These are phyloP conservation scores for Noctua janthe DNA, from an alignment of 2,888 invertebrate species.

Conservation along the genomic window DNA sequence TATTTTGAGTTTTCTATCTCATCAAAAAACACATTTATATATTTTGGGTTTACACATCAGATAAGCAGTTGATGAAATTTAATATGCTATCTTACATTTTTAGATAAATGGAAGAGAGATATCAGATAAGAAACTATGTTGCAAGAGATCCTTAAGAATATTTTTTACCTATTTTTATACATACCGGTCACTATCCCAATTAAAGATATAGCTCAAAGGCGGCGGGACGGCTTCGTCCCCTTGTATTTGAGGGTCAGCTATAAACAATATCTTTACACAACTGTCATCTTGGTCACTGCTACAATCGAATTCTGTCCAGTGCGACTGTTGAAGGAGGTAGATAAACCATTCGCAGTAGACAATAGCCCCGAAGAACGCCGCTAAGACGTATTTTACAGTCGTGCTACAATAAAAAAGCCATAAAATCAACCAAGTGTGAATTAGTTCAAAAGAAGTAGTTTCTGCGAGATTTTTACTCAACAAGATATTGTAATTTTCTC, in stretches of 20 bases:
- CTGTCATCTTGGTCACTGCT: conserved; percentile 82
- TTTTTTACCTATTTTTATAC: conserved; percentile 37
- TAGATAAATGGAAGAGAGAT: conserved; percentile 14
- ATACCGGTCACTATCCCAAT: conserved; percentile 97
- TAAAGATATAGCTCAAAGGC: conserved; percentile 92
- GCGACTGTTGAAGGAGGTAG: conserved; percentile 82
- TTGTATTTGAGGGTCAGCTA: conserved; percentile 98
- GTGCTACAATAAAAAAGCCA: conserved; percentile 72
- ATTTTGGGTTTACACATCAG: conserved; percentile 13
- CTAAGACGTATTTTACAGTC: conserved; percentile 79
- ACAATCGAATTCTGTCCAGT: conserved; percentile 88
- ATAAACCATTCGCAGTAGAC: conserved; percentile 91
- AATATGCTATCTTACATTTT: conserved; percentile 25
- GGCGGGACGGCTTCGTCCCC: conserved; percentile 94
- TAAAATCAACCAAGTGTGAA: conserved; percentile 45
- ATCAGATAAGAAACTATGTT: conserved; percentile 27
- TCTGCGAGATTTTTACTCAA: not conserved
- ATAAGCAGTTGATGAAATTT: conserved; percentile 24
- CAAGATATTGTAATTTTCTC: conserved; percentile 5
- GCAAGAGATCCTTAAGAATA: not conserved
- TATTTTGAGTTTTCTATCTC: not conserved
- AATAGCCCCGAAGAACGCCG: conserved; percentile 73
- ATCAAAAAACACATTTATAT: not conserved
- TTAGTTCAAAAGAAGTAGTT: not conserved
- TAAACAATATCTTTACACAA: conserved; percentile 92